Base-by-base conservation (phyloP, 2,888 invertebrate genomes). In the Hydropsyche betteni region DNA sequence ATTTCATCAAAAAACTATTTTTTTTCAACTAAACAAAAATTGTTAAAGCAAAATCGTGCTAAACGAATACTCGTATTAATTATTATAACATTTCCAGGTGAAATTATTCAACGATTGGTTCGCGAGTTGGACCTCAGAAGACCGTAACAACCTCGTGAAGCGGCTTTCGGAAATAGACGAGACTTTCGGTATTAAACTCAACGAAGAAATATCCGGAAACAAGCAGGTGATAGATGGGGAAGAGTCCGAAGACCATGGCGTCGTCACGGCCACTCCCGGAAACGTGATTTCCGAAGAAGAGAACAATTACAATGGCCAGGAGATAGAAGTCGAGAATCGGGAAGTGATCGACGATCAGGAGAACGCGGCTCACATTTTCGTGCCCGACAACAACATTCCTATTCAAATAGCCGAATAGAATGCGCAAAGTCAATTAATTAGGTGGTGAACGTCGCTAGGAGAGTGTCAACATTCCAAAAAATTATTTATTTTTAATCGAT, bases 71-170 rank as follows among this genome's bases (percentile, higher is more conserved):
- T 24, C 2, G 2, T 24, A 24, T 24, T 24, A 24, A 24, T 24
- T 24, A 24, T 24, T 44, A 8, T 44, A 44, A 8, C 44, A 44
- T 75, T 84, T 85, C 78, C 83, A 93, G 92, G 90, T 92, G 69
- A 95, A 95, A 85, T 84, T 95, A 61, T 95, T 95, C 82, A 91
- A 91, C 81, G 93, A 95, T 84, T 95, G 95, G 95, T 92, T 91
- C 81, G 89, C 91, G 14, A 91, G 91, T 80, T 95, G 95, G 95
- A 89, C 90, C 5, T 87, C 89, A 64, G 92, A 92, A 78, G 92
- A 94, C 79, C 92, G 91, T 82, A 91, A 91, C 52, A 89, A 89
- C 80, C 87, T 95, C 50, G 85, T 94, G 52, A 89, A 89, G 75
- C 90, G 91, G 78, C 89, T 94, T 36, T 89, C 90, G 36, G 92